Base-by-base conservation (phyloP, 2,888 invertebrate species). In the Trichopria drosophilae region DNA sequence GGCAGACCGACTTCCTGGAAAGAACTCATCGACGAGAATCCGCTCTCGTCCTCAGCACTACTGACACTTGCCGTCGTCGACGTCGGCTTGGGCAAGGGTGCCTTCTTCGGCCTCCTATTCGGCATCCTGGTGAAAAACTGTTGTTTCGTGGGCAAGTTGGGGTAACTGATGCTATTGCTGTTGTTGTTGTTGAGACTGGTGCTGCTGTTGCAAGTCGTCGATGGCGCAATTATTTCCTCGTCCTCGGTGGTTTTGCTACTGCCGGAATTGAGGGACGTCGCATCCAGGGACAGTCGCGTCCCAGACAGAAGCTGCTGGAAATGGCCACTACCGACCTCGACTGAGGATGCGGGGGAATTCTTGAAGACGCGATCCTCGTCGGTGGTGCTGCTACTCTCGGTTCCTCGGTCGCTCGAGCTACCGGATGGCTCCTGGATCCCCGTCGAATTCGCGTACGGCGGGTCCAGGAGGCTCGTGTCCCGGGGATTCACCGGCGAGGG, bases 21-120 rank as follows among this genome's bases (percentile, higher is more conserved):
- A 6, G 90, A 90, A 72, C 84, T 89, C 81, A 90, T 87, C 6
- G 90, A 90, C 10, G 89, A 89, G 75, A 90, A 90, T 20, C 90
- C 90, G 68, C 90, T 90, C 73, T 90, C 90, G 64, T 90, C 89
- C 71, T 90, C 90, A 7, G 78, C 78, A 51, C 73, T 73, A 59
- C 72, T 72, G 6, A 68, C n/a, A n/a, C n/a, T n/a, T n/a, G n/a
- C n/a, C n/a, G n/a, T n/a, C n/a, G n/a, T n/a, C n/a, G n/a, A n/a
- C n/a, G 19, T 44, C 19, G 40, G 49, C 45, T 50, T 47, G 3
- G 28, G 52, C 40, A 4, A 19, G 24, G 16, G 48, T 48, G 10
- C 35, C 16, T 22, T 64, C 62, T 43, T 46, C 15, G 37, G 16
- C 5, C 45, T 49, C 3, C 36, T 18, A 9, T 24, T 35, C 28